A percentile compares a stretch with the other conserved stretches of the same genome.
Conservation (phyloP, 2,888 invertebrate genomes). For the Atrina japonica region DNA sequence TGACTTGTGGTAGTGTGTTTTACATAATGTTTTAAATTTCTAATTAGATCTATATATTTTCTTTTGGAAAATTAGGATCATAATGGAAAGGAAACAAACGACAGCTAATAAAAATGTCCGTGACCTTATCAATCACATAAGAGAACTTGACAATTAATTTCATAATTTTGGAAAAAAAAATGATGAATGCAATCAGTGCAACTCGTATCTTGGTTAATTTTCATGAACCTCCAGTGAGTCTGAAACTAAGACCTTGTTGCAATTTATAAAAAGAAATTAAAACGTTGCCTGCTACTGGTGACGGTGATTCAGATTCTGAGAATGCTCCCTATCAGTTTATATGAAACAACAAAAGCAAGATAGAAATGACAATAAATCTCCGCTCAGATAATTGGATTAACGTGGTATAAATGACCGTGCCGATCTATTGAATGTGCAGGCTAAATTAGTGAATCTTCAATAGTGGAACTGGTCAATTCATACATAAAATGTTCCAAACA, state of each 20-base stretch:
- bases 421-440: no score
- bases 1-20: no score
- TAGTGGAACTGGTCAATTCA: no score
- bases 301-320: constrained; percentile 25
- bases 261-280: constrained; percentile 7
- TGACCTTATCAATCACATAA: constrained; percentile 1
- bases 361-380: not conserved
- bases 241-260: constrained; percentile 8
- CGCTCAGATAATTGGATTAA: not conserved
- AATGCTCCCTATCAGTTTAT: constrained; percentile 1
- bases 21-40: no score
- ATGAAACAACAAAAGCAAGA: not conserved
- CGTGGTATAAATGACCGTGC: not conserved
- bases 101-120: constrained; percentile 9
- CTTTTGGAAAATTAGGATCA: no score
- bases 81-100: constrained; percentile 6
- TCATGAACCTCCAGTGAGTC: not conserved
- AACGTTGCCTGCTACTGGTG: not conserved
- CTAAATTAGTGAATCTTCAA: no score
- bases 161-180: constrained; percentile 17
- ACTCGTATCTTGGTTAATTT: not conserved
- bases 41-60: no score
- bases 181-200: constrained; percentile 2
- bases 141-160: constrained; percentile 12
- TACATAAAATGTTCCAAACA: no score